Conservation (phyloP, 2,888 invertebrate species). For the Mylabris sibirica region DNA sequence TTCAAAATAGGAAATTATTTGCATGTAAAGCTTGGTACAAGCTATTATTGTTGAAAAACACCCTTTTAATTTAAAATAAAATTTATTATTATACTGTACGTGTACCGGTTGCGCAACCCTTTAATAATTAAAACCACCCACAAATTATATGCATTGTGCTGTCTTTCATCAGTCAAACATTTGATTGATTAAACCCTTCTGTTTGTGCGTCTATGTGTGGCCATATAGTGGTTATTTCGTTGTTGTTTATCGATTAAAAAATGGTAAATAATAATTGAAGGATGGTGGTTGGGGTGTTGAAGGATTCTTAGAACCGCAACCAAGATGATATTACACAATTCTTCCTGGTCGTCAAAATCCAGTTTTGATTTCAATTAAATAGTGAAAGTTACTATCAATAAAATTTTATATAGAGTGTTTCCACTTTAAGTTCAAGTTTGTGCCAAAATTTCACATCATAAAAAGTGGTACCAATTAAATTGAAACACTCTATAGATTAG, state of each 20-base stretch:
- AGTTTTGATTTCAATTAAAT: background rate
- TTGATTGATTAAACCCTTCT: constrained; percentile 51
- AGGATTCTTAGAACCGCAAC: too few relatives aligned
- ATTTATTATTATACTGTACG: background rate
- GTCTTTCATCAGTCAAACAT: constrained; percentile 46
- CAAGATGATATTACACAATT: background rate
- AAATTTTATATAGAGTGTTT: background rate
- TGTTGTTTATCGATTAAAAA: background rate
- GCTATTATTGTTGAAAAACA: background rate
- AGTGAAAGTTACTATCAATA: background rate
- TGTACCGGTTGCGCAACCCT: background rate
- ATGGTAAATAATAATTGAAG: background rate
- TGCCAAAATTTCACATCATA: too few relatives aligned
- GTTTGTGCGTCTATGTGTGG: background rate
- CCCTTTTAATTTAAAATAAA: background rate
- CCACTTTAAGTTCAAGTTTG: background rate
- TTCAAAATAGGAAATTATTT: background rate
- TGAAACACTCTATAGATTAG: too few relatives aligned
- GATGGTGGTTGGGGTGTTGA: background rate
- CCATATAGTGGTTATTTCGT: background rate
- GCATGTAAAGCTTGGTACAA: background rate
- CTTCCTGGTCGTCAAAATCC: background rate
- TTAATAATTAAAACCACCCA: constrained; percentile 28
- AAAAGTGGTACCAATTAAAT: too few relatives aligned
- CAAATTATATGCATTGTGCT: constrained; percentile 37